phyloP scores from a whole-genome alignment of 2,113 vertebrate genomes.

The Protomyctophum bolini region DNA sequence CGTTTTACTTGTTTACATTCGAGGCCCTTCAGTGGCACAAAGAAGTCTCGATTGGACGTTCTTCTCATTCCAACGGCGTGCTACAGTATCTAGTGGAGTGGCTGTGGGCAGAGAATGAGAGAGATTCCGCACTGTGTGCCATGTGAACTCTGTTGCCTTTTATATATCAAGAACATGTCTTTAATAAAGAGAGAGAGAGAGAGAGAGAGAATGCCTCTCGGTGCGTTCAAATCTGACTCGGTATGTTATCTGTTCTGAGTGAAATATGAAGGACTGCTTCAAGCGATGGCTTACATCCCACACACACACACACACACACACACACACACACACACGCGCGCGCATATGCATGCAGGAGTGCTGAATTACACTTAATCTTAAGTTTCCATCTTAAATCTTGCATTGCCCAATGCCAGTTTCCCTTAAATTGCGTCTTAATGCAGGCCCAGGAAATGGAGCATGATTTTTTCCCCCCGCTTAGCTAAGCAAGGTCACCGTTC shows the following conservation, averaged over 20 bases:
- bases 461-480: slow-evolving; percentile 43
- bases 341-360: slow-evolving; percentile 9
- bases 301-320: neutral
- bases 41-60: too few species aligned
- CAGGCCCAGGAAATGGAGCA: slow-evolving; percentile 56
- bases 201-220: too few species aligned
- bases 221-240: slow-evolving; percentile 3
- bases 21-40: too few species aligned
- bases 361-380: slow-evolving; percentile 21
- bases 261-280: slow-evolving; percentile 6
- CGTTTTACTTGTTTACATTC: too few species aligned
- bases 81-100: too few species aligned
- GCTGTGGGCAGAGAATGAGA: too few species aligned
- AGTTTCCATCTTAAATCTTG: neutral
- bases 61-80: too few species aligned
- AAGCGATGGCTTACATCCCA: neutral
- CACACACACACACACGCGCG: neutral
- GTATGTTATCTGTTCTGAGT: slow-evolving; percentile 10
- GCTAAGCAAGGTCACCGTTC: slow-evolving; percentile 61
- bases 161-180: too few species aligned
- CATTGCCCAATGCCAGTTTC: slow-evolving; percentile 30
- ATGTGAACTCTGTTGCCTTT: too few species aligned
- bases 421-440: slow-evolving; percentile 47
- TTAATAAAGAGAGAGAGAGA: too few species aligned
- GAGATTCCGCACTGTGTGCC: too few species aligned